These are phyloP conservation scores for Sminthopsis crassicaudata DNA, from an alignment of 2,113 vertebrate genomes.

Conservation along the genomic window DNA sequence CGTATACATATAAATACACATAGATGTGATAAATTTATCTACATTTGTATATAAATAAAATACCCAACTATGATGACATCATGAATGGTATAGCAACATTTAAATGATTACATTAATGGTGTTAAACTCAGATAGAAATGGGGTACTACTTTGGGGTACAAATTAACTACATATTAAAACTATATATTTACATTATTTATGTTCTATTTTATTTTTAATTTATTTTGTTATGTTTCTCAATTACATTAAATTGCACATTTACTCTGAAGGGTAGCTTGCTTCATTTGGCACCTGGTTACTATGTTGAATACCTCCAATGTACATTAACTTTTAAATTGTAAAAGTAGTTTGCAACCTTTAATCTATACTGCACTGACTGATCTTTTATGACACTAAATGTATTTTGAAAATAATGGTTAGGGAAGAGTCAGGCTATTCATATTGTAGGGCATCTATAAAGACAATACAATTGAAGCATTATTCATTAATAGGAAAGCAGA, in stretches of 20 bases:
- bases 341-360: background rate
- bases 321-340: background rate
- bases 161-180: background rate
- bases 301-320: background rate
- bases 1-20: too few species aligned
- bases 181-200: background rate
- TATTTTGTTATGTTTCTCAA: background rate
- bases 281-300: too few species aligned
- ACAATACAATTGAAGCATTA: background rate
- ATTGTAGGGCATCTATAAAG: background rate
- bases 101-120: background rate
- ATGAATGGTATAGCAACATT: background rate
- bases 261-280: background rate
- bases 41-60: background rate
- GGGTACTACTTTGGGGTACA: background rate
- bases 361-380: slow-evolving; percentile 3
- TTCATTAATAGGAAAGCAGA: background rate
- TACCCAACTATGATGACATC: background rate
- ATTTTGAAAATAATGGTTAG: background rate
- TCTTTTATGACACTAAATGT: slow-evolving; percentile 21
- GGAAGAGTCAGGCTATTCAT: background rate
- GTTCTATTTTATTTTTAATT: background rate
- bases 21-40: background rate
- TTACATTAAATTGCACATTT: background rate
- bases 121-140: background rate